Evolutionary conservation across 2,113 vertebrate genomes (phyloP).

Genomic region (Pelobates fuscus): DNA sequence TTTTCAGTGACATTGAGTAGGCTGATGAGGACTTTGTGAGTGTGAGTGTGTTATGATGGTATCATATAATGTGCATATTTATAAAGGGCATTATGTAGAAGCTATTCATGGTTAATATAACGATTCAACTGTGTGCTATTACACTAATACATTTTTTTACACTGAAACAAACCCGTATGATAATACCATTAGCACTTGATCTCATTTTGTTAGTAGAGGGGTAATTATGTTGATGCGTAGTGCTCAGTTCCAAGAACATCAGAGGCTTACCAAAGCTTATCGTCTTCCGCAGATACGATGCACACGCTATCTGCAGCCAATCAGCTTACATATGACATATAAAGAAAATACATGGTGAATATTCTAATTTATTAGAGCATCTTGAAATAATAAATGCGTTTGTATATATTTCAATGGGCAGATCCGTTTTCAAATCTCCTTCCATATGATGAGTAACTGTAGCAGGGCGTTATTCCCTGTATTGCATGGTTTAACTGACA

Average conservation of each 20-base stretch:
- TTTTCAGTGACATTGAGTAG: conserved; percentile 36
- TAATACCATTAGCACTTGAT: conserved; percentile 23
- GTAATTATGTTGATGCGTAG: background rate
- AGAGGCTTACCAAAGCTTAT: background rate
- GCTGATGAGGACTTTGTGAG: conserved; percentile 37
- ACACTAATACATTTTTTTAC: conserved; percentile 41
- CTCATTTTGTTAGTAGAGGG: conserved; percentile 18
- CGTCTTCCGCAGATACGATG: background rate
- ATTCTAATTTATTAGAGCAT: background rate
- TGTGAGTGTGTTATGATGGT: conserved; percentile 39
- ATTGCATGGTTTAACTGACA: too few species aligned
- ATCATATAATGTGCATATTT: conserved; percentile 30
- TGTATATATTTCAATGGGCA: too few species aligned
- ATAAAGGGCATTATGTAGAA: conserved; percentile 28
- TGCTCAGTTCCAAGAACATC: conserved; percentile 7
- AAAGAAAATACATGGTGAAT: background rate
- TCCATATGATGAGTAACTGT: too few species aligned
- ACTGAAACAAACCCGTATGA: conserved; percentile 28
- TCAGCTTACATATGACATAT: background rate
- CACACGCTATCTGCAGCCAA: background rate
- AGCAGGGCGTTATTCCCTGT: too few species aligned
- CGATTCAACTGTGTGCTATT: conserved; percentile 37
- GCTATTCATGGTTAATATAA: conserved; percentile 21
- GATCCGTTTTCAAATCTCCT: too few species aligned
- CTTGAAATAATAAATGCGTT: too few species aligned